phyloP scores from a whole-genome alignment of 2,113 vertebrate species.

The Nycticebus coucang region DNA sequence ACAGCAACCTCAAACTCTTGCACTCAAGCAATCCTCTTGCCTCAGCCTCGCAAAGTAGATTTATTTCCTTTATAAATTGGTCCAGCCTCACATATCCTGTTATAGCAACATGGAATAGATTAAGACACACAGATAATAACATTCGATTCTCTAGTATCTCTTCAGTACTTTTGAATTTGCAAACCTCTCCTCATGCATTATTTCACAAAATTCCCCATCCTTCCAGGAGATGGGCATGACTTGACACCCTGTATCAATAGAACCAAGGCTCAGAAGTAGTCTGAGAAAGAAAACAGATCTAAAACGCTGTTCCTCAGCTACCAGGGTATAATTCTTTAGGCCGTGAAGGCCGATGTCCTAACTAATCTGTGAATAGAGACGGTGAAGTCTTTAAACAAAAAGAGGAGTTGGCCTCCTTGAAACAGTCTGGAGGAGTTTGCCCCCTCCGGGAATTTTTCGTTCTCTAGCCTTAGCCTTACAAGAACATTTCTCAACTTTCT shows the following conservation, averaged over 20 bases:
- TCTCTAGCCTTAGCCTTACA: neutral
- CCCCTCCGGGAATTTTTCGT: neutral
- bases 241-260: neutral
- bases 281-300: neutral
- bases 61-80: neutral
- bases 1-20: no score
- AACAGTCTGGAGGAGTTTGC: neutral
- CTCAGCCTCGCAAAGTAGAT: neutral
- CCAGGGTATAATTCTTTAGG: neutral
- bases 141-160: neutral
- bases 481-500: neutral
- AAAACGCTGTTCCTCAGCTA: conserved; percentile 29
- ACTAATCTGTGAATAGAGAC: conserved; percentile 41
- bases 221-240: neutral
- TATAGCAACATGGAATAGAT: neutral
- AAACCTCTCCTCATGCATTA: neutral
- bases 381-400: neutral
- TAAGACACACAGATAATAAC: neutral
- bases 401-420: neutral
- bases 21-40: no score
- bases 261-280: neutral
- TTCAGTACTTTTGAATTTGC: neutral
- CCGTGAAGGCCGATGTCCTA: neutral
- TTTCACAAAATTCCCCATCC: neutral
- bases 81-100: neutral